Evolutionary conservation across 2,113 vertebrate genomes (phyloP), one percentile per base, ranked within the genome.

Genomic region (Speoplatyrhinus poulsoni): DNA sequence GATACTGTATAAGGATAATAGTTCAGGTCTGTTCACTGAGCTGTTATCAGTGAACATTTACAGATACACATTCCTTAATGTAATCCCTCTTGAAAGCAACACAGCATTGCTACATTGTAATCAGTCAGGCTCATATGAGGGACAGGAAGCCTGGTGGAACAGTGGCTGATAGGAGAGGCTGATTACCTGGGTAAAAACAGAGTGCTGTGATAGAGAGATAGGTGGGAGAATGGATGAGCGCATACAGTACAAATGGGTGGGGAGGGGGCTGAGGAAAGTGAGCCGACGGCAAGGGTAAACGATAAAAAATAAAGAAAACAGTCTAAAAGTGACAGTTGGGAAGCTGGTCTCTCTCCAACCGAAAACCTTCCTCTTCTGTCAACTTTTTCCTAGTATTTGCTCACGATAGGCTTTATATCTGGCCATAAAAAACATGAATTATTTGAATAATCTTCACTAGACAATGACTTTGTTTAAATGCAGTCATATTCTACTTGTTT

Each of bases 131-230:
- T 68, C 80, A 84, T 84, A 83, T 66, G 74, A 82, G 79, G 76
- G 72, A 55, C 81, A 77, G 87, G 84, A 89, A 91, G 80, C 67
- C 62, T 19, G 58, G 75, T 82, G 70, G 71, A 85, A 79, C 77
- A 47, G 65, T 36, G 59, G 72, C 79, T 74, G 86, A 89, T 89
- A 85, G 86, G 69, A 69, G 64, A 49, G 48, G 75, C 73, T 72
- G 83, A 88, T 77, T 87, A 88, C 82, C 76, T 72, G 75, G 63
- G 61, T 82, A 77, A 82, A 80, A 79, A 75, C 74, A 52, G 46
- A 53, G 60, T 12, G 84, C 83, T 80, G 75, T 74, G 85, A 88
- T 86, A 81, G 69, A 76, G 75, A 76, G 84, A 89, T 87, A 87
- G 69, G 49, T 32, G 2, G 48, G 52, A 67, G 70, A 75, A 72